Evolutionary conservation across 53 echinoderm and acorn worm species (phyloP).

Genomic region (Hippasteria phrygiana): DNA sequence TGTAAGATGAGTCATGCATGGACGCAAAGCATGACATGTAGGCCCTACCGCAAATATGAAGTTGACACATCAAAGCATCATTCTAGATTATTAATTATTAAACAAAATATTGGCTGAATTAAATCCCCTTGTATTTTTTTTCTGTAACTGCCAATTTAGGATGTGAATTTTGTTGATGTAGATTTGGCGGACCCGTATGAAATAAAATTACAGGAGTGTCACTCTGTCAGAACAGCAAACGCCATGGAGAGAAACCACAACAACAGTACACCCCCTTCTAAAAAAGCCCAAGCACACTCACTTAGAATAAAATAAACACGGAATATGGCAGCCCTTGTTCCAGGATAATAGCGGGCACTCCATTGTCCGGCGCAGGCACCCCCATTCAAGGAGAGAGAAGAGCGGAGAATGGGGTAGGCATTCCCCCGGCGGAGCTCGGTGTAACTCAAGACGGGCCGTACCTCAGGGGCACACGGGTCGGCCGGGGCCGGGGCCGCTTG

Average conservation of each 20-base stretch:
- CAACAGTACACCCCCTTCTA: not conserved
- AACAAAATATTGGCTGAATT: no score
- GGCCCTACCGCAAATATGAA: no score
- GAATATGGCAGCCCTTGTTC: conserved; percentile 67
- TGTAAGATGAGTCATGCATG: no score
- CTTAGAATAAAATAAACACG: conserved; percentile 67
- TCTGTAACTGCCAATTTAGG: no score
- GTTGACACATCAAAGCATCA: no score
- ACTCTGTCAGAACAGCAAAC: conserved; percentile 1
- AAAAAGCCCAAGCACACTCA: conserved; percentile 58
- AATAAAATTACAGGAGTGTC: not conserved
- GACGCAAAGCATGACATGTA: no score
- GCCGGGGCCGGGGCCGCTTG: conserved; percentile 38
- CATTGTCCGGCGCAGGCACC: conserved; percentile 50
- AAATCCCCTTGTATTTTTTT: no score
- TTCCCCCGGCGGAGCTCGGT: conserved; percentile 50
- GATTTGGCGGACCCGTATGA: not conserved
- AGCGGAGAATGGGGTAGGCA: conserved; percentile 54
- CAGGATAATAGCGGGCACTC: conserved; percentile 52
- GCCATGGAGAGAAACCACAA: not conserved
- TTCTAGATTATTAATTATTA: no score
- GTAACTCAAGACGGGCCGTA: conserved; percentile 52
- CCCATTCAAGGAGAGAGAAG: conserved; percentile 54
- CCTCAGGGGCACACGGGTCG: conserved; percentile 64
- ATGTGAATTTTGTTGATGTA: conserved; percentile 21